A percentile compares a stretch with the other conserved stretches of the same genome.
Conservation (phyloP, 2,113 vertebrate species). For the Dolichallabes microphthalmus region DNA sequence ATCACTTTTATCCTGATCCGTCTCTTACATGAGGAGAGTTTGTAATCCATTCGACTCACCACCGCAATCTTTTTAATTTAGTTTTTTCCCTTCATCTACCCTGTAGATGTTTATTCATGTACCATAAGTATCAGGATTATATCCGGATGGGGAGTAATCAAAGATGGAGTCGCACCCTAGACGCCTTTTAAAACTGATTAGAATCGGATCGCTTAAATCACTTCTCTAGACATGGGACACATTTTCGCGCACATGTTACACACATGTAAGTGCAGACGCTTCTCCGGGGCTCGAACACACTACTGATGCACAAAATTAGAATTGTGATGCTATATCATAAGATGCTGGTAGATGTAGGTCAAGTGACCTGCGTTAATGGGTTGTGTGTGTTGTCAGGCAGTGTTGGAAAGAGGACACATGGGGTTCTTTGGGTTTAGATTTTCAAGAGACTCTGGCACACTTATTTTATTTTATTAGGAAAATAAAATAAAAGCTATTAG, state of each 20-base stretch:
- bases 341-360: not conserved
- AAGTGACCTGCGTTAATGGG: not conserved
- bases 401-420: not conserved
- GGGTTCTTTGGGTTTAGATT: too few relatives aligned
- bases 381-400: not conserved
- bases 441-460: not conserved
- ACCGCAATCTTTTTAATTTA: not conserved
- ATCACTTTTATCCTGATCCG: slow-evolving; percentile 17
- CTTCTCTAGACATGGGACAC: not conserved
- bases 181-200: slow-evolving; percentile 10
- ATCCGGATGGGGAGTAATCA: not conserved
- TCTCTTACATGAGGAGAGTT: not conserved
- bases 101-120: too few relatives aligned
- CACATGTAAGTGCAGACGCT: too few relatives aligned
- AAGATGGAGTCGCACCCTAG: not conserved
- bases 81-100: not conserved
- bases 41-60: not conserved
- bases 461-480: not conserved
- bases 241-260: not conserved
- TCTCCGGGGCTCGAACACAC: not conserved
- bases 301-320: not conserved
- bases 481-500: too few relatives aligned
- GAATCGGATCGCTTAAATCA: not conserved
- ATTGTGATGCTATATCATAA: not conserved
- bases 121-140: slow-evolving; percentile 12